A percentile compares a stretch with the other conserved stretches of the same genome.
phyloP scores from a whole-genome alignment of 1,140 invertebrate species.

The Halotydeus destructor region DNA sequence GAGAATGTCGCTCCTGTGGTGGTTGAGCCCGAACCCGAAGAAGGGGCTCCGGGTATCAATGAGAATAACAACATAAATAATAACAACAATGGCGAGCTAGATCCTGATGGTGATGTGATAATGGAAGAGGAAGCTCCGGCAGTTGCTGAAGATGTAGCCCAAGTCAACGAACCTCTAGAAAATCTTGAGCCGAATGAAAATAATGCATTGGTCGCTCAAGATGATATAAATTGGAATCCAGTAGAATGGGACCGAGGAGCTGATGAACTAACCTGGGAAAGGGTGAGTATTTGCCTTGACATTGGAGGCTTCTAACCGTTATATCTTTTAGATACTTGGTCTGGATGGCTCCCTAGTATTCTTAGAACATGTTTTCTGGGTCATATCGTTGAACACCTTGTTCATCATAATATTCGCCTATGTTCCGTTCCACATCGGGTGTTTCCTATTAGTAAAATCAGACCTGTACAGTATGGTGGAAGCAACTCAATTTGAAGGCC shows the following conservation, averaged over 20 bases:
- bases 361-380: slow-evolving; percentile 97
- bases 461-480: slow-evolving; percentile 42
- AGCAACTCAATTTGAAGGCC: slow-evolving; percentile 61
- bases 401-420: slow-evolving; percentile 83
- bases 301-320: slow-evolving; percentile 9
- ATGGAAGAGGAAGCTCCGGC: slow-evolving; percentile 25
- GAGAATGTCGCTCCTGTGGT: slow-evolving; percentile 10
- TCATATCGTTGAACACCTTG: slow-evolving; percentile 84
- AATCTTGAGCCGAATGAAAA: background rate
- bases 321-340: slow-evolving; percentile 47
- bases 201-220: slow-evolving; percentile 26
- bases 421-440: slow-evolving; percentile 84
- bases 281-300: slow-evolving; percentile 21
- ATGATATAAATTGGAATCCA: slow-evolving; percentile 82
- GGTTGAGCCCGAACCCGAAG: background rate
- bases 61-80: slow-evolving; percentile 6
- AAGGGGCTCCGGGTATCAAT: slow-evolving; percentile 1
- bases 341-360: slow-evolving; percentile 91
- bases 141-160: slow-evolving; percentile 14
- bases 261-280: slow-evolving; percentile 93
- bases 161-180: background rate
- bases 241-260: slow-evolving; percentile 94
- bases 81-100: slow-evolving; percentile 6
- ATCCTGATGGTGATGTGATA: no score
- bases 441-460: slow-evolving; percentile 50